phyloP scores from a whole-genome alignment of 2,113 vertebrate species.

The Tenebrosternarchus preto region DNA sequence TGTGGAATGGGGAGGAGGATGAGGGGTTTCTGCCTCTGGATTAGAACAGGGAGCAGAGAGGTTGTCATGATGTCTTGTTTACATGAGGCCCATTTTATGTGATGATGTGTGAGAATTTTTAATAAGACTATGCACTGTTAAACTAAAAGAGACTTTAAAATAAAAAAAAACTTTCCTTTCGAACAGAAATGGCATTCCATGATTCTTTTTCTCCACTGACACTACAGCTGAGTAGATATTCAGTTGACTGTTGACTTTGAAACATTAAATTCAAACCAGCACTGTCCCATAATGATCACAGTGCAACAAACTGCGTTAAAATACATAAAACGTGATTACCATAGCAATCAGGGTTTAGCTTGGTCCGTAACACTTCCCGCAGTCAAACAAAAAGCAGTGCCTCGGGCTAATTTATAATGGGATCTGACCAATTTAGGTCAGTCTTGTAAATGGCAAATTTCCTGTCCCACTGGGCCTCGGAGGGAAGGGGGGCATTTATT shows the following conservation, averaged over 20 bases:
- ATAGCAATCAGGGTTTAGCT: background rate
- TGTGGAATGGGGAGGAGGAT: too few species aligned
- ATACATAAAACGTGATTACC: background rate
- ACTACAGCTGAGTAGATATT: background rate
- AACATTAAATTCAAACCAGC: too few species aligned
- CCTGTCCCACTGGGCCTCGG: slow-evolving; percentile 21
- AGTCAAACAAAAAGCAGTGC: slow-evolving; percentile 27
- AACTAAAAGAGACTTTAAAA: too few species aligned
- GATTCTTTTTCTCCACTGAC: too few species aligned
- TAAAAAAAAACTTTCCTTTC: too few species aligned
- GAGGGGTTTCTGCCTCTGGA: too few species aligned
- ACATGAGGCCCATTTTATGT: too few species aligned
- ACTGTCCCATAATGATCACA: background rate
- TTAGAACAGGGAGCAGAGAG: too few species aligned
- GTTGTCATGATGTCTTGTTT: too few species aligned
- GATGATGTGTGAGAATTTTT: too few species aligned
- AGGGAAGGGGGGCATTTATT: slow-evolving; percentile 40
- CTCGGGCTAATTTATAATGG: slow-evolving; percentile 48
- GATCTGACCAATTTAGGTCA: slow-evolving; percentile 55
- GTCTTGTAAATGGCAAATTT: slow-evolving; percentile 45
- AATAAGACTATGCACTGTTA: too few species aligned
- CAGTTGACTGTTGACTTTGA: background rate
- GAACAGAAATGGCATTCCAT: too few species aligned
- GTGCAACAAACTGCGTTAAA: background rate
- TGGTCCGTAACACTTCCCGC: background rate